Evolutionary conservation across 2,797 vertebrate species (phyloP).

Genomic region (Naso thynnoides): DNA sequence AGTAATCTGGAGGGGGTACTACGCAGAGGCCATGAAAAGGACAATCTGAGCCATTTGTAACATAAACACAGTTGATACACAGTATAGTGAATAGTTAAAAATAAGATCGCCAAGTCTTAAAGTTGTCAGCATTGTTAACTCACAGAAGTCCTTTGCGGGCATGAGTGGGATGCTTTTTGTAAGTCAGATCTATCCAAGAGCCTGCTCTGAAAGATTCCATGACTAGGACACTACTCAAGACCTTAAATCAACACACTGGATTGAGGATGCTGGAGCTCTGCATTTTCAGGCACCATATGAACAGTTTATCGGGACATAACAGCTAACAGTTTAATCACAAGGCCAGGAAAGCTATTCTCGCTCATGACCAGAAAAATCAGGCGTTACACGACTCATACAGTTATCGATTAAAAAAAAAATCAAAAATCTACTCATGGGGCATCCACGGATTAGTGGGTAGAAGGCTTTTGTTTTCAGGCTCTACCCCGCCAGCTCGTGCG

Average conservation of each 20-base stretch:
- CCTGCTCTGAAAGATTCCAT: conserved; percentile 85
- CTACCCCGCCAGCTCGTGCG: conserved; percentile 68
- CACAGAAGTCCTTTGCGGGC: conserved; percentile 58
- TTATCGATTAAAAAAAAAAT: conserved; percentile 42
- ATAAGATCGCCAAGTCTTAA: conserved; percentile 58
- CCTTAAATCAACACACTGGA: conserved; percentile 62
- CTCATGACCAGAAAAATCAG: conserved; percentile 62
- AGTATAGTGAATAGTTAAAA: conserved; percentile 71
- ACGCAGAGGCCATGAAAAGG: conserved; percentile 75
- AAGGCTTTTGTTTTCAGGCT: conserved; percentile 62
- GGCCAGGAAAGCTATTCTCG: conserved; percentile 64
- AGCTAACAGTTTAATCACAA: conserved; percentile 69
- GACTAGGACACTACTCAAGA: conserved; percentile 77
- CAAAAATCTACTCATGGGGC: conserved; percentile 43
- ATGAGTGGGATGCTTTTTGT: conserved; percentile 69
- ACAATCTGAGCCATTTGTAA: conserved; percentile 82
- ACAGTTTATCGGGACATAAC: conserved; percentile 66
- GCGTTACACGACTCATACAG: conserved; percentile 57
- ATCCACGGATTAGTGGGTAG: conserved; percentile 48
- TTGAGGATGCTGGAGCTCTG: conserved; percentile 65
- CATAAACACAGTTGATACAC: conserved; percentile 78
- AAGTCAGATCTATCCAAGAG: conserved; percentile 85
- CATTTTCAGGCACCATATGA: conserved; percentile 74
- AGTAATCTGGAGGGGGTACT: conserved; percentile 52
- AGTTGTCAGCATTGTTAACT: conserved; percentile 62